phyloP scores from a whole-genome alignment of 2,797 vertebrate species.

The Poecilia picta region DNA sequence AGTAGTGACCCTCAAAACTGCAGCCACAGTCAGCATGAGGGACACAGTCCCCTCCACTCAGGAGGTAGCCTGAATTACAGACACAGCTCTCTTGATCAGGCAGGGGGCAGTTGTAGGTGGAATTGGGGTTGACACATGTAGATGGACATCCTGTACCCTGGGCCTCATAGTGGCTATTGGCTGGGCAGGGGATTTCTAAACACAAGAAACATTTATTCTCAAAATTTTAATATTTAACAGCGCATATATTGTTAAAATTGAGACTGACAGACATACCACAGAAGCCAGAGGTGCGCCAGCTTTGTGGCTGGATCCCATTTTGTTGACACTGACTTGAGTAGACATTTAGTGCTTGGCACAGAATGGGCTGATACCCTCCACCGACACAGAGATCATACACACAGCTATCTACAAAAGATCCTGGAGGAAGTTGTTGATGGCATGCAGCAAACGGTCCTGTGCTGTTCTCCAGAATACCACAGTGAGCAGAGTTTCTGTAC shows the following conservation, averaged over 20 bases:
- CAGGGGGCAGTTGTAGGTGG: conserved; percentile 59
- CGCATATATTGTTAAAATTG: not conserved
- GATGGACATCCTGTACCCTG: conserved; percentile 70
- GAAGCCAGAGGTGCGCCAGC: conserved; percentile 68
- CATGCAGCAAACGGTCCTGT: conserved; percentile 72
- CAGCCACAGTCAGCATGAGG: conserved; percentile 72
- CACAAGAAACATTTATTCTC: rapidly evolving
- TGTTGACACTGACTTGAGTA: conserved; percentile 76
- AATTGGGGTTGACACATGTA: conserved; percentile 66
- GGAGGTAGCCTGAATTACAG: conserved; percentile 72
- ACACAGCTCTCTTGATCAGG: conserved; percentile 68
- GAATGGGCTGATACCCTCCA: conserved; percentile 64
- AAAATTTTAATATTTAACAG: rapidly evolving
- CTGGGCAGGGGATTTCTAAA: conserved; percentile 68
- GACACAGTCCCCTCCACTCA: conserved; percentile 69
- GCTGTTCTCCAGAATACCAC: conserved; percentile 59
- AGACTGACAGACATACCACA: conserved; percentile 69
- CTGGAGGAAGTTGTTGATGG: conserved; percentile 36
- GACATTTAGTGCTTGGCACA: conserved; percentile 70
- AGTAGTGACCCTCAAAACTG: conserved; percentile 66
- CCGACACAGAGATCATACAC: conserved; percentile 71
- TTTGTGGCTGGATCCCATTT: conserved; percentile 40
- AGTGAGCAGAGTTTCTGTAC: conserved; percentile 47
- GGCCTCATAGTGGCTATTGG: conserved; percentile 74
- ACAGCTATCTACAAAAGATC: conserved; percentile 65